Evolutionary conservation across 2,113 vertebrate species (phyloP), one percentile per base, ranked within the genome.

Genomic region (Phylloscopus whistleri): DNA sequence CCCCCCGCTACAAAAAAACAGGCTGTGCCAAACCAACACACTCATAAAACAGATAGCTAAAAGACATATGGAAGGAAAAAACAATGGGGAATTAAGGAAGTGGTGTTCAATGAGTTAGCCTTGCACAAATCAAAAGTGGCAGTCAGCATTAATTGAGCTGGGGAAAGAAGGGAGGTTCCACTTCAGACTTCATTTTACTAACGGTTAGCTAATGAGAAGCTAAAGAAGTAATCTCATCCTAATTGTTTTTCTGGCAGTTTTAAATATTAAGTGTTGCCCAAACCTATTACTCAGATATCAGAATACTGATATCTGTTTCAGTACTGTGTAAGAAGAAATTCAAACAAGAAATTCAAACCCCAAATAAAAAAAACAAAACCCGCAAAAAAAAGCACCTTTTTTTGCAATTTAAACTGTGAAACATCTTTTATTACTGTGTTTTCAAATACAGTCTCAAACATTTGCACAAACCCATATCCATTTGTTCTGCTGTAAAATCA

Each of bases 341-440:
- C 4, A 75, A 41, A 16, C 27, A 66, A 62, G 69, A 39, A 30
- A 8, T 0, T 0, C 15, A 14, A 67, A 60, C 12, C 9, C 3
- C 16, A 22, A 37, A 52, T 16, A 24, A 3, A 31, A 31, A 35
- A 46, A 12, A 1, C 8, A 37, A 30, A 51, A 37, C 7, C 8
- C 11, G 37, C 8, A 21, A 52, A 26, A 16, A 49, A 10, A 4
- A 9, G 1, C 7, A 4, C 6, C 4, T 3, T 2, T 14, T 62
- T 48, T 74, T 33, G 24, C 7, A 53, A 19, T 62, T 90, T 88
- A 33, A 70, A 53, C 19, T n/a, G 19, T 21, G 44, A n/a, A 43
- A 18, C 3, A 3, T 35, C 2, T 88, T 87, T 72, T 59, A 59
- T 46, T 35, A 46, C 11, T 46, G 1, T 58, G 48, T 48, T 86